phyloP scores from a whole-genome alignment of 2,888 invertebrate genomes.

The Metellina segmentata region DNA sequence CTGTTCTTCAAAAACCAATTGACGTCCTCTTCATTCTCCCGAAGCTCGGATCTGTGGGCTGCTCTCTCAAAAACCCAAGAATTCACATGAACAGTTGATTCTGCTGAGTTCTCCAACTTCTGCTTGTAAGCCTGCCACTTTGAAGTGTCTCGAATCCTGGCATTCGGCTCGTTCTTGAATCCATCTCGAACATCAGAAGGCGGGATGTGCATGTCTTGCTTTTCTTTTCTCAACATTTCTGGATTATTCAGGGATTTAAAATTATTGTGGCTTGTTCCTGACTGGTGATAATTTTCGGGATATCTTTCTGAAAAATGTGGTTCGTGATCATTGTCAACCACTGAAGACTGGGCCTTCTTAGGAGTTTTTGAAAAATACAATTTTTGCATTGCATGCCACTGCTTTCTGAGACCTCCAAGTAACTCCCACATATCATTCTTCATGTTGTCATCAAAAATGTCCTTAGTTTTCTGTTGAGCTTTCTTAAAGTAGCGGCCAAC shows the following conservation, averaged over 20 bases:
- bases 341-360: neutral
- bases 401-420: slow-evolving; percentile 31
- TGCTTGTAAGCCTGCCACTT: neutral
- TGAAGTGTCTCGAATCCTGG: neutral
- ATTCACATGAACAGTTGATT: neutral
- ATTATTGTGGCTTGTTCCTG: neutral
- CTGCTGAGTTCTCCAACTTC: neutral
- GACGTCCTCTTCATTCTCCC: slow-evolving; percentile 18
- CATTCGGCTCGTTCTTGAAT: neutral
- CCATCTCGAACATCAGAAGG: neutral
- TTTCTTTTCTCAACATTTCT: neutral
- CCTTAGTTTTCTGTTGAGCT: slow-evolving; percentile 50
- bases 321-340: neutral
- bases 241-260: neutral
- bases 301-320: neutral
- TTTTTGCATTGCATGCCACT: slow-evolving; percentile 43
- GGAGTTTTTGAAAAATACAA: slow-evolving; percentile 7
- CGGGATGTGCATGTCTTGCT: neutral
- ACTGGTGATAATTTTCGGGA: neutral
- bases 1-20: slow-evolving; percentile 45
- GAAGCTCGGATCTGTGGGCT: slow-evolving; percentile 19
- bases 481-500: slow-evolving; percentile 47
- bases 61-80: slow-evolving; percentile 57
- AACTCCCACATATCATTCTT: slow-evolving; percentile 50
- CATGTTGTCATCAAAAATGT: slow-evolving; percentile 27